Base-by-base conservation (phyloP, 92 coral and sea anemone species). In the Epizoanthus rinbou region DNA sequence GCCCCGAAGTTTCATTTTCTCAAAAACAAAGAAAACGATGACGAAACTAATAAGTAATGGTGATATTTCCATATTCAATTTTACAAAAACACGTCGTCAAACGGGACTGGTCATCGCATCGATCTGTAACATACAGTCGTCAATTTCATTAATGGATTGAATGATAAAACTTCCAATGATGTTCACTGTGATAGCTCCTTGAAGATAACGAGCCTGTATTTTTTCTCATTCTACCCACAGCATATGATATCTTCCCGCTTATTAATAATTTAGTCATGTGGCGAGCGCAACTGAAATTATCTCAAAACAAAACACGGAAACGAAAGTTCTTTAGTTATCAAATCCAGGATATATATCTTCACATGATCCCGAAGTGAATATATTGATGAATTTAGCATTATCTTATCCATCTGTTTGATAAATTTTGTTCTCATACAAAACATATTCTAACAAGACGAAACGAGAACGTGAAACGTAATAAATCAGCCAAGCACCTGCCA, bases 251-350 rank as follows among this genome's bases (percentile, higher is more conserved):
- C 39, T 58, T 62, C 70, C 70, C 57, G 72, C 70, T 78, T 69
- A 78, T 78, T 78, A 78, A 78, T 60, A 59, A 78, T 78, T 78
- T 63, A 78, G 47, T 62, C 57, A 62, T 60, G 45, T 41, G 71
- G 82, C 24, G 71, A 78, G 25, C 82, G 28, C 82, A 41, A 43
- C 33, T 24, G 69, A 64, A 64, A 63, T 22, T 39, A 78, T 15
- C 18, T 62, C 82, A 62, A 78, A 62, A 41, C 71, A 37, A 74
- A 39, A 78, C 43, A n/a, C 28, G 4, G 33, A 66, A n/a, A 54
- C 57, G 80, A 74, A 25, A 43, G 25, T 13, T 31, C 50, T 22
- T 24, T 45, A 10, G 45, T 60, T 41, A 25, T n/a, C 76, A 21
- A 35, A n/a, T 58, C 18, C 67, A 50, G 37, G 33, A 19, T 6